Conservation (phyloP, 1,140 invertebrate species). For the Drosophila persimilis region DNA sequence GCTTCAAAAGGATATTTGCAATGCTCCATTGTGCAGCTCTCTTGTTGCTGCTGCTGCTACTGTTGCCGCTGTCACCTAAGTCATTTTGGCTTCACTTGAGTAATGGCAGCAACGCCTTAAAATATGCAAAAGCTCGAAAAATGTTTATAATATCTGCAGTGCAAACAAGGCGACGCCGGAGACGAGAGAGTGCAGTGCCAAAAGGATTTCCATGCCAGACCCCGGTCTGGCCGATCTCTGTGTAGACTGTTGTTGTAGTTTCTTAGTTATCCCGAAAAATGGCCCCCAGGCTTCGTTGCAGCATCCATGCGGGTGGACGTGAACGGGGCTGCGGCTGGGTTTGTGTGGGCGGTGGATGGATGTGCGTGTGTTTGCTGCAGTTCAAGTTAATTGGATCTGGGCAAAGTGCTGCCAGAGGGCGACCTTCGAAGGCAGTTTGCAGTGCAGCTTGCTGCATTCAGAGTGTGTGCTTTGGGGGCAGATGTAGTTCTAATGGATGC, state of each 20-base stretch:
- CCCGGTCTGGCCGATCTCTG: slow-evolving; percentile 10
- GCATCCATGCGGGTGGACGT: slow-evolving; percentile 13
- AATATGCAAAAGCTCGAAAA: slow-evolving; percentile 76
- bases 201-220: slow-evolving; percentile 26
- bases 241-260: slow-evolving; percentile 32
- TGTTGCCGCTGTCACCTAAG: slow-evolving; percentile 60
- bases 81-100: slow-evolving; percentile 62
- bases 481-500: slow-evolving; percentile 62
- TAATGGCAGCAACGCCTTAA: slow-evolving; percentile 59
- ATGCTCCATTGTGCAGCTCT: slow-evolving; percentile 54
- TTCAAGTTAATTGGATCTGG: slow-evolving; percentile 80
- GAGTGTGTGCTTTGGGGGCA: slow-evolving; percentile 16
- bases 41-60: slow-evolving; percentile 12
- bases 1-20: slow-evolving; percentile 63
- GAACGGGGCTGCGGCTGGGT: slow-evolving; percentile 6
- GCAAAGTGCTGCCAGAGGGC: slow-evolving; percentile 65
- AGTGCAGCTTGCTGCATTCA: slow-evolving; percentile 1
- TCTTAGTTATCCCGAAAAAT: slow-evolving; percentile 52
- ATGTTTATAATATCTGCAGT: slow-evolving; percentile 75
- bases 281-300: slow-evolving; percentile 38
- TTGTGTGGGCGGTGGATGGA: slow-evolving; percentile 1
- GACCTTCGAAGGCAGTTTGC: slow-evolving; percentile 57
- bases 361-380: slow-evolving; percentile 43
- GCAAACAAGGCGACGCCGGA: slow-evolving; percentile 39
- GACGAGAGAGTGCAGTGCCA: slow-evolving; percentile 16